These are phyloP conservation scores for Urocolius indicus DNA, from an alignment of 2,113 vertebrate species.

Conservation along the genomic window DNA sequence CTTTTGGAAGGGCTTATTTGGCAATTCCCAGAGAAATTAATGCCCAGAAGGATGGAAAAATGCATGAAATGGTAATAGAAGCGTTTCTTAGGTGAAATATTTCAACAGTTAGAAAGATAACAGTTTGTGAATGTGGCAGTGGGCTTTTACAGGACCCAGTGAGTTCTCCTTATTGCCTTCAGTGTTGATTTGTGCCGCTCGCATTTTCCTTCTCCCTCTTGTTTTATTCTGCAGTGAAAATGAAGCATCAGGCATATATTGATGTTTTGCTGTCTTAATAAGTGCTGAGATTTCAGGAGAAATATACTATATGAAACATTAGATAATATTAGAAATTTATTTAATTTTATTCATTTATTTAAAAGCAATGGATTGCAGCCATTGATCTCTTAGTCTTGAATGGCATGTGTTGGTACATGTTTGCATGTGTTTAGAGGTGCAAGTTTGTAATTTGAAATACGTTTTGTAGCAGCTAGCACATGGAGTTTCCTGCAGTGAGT, in stretches of 20 bases:
- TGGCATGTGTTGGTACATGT: background rate
- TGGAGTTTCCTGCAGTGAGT: slow-evolving; percentile 26
- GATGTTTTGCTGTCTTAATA: background rate
- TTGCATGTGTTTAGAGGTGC: background rate
- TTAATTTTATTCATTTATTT: background rate
- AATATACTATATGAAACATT: background rate
- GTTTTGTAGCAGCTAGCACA: background rate
- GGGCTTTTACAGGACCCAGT: background rate
- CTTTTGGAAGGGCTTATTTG: background rate
- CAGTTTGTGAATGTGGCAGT: background rate
- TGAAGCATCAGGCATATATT: background rate
- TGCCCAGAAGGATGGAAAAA: background rate
- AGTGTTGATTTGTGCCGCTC: fast-evolving
- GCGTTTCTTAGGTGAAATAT: background rate
- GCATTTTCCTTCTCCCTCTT: background rate
- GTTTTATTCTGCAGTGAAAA: background rate
- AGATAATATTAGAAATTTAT: background rate
- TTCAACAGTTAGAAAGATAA: background rate
- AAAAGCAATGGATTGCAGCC: background rate
- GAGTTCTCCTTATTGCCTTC: background rate
- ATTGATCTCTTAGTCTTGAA: background rate
- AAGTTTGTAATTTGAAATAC: background rate
- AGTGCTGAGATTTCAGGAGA: background rate
- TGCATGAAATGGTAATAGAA: background rate
- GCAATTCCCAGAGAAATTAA: background rate